A percentile compares a stretch with the other conserved stretches of the same genome.
phyloP scores from a whole-genome alignment of 2,797 vertebrate genomes.

The Anguilla megastoma region DNA sequence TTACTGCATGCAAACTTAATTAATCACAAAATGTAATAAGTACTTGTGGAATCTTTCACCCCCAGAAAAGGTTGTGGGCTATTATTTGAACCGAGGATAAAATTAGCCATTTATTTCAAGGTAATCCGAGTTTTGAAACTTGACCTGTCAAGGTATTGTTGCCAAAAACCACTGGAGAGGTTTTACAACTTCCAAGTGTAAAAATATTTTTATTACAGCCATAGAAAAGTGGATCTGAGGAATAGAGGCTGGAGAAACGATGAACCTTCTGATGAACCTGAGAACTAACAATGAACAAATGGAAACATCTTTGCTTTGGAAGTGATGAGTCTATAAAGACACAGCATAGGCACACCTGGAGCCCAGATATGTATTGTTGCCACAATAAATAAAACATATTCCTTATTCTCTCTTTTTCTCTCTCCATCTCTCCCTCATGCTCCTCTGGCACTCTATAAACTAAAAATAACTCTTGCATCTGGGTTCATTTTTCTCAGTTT shows the following conservation, averaged over 20 bases:
- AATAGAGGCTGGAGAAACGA: slow-evolving; percentile 33
- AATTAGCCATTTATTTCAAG: slow-evolving; percentile 23
- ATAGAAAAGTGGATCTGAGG: slow-evolving; percentile 31
- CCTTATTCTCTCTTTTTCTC: slow-evolving; percentile 34
- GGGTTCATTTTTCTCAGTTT: slow-evolving; percentile 38
- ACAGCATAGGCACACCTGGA: slow-evolving; percentile 28
- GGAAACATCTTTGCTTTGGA: slow-evolving; percentile 23
- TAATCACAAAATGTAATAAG: not conserved
- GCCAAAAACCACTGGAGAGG: slow-evolving; percentile 33
- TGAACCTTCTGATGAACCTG: slow-evolving; percentile 33
- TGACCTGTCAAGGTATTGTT: slow-evolving; percentile 16
- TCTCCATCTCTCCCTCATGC: slow-evolving; percentile 27
- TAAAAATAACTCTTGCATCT: slow-evolving; percentile 44
- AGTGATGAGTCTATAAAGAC: slow-evolving; percentile 23
- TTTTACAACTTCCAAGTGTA: slow-evolving; percentile 40
- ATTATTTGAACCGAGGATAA: slow-evolving; percentile 13
- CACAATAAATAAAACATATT: slow-evolving; percentile 33
- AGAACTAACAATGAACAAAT: slow-evolving; percentile 31
- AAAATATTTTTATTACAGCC: slow-evolving; percentile 37
- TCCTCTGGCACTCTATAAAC: slow-evolving; percentile 25
- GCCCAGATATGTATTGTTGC: slow-evolving; percentile 27
- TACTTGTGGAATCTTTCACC: slow-evolving; percentile 18
- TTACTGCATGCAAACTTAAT: not conserved
- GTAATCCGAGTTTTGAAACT: slow-evolving; percentile 29
- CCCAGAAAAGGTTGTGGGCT: slow-evolving; percentile 9